A percentile compares a stretch with the other conserved stretches of the same genome.
Conservation (phyloP, 2,113 vertebrate genomes). For the Platysternon megacephalum region DNA sequence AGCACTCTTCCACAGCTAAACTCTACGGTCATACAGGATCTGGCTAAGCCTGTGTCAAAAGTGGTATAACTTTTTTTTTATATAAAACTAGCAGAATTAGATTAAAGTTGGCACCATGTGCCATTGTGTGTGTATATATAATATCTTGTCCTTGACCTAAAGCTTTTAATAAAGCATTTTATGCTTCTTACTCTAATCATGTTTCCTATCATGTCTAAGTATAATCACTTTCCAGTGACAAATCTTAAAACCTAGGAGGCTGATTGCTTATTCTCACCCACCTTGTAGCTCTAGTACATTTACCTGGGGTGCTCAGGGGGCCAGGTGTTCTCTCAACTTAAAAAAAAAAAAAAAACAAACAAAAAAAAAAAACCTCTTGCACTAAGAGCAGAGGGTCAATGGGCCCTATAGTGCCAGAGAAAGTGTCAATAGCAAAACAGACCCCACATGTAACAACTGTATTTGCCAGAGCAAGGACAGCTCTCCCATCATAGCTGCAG, state of each 20-base stretch:
- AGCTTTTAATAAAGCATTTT: slow-evolving; percentile 12
- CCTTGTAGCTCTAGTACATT: no score
- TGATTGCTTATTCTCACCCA: no score
- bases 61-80: neutral
- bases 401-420: no score
- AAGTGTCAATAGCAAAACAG: neutral
- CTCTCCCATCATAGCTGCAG: neutral
- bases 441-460: neutral
- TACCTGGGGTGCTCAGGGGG: no score
- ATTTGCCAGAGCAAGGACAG: neutral
- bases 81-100: neutral
- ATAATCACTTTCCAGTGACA: neutral
- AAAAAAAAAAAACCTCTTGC: no score
- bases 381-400: no score
- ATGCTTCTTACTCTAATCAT: neutral
- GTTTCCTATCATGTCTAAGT: neutral
- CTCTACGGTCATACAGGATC: slow-evolving; percentile 75
- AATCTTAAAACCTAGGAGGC: neutral
- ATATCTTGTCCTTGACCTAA: neutral
- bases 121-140: slow-evolving; percentile 24
- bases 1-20: slow-evolving; percentile 81
- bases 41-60: slow-evolving; percentile 72
- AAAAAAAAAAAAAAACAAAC: no score
- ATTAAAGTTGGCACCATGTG: slow-evolving; percentile 38
- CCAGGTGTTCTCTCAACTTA: no score